Evolutionary conservation across 2,888 invertebrate genomes (phyloP), one percentile per base, ranked within the genome.

Genomic region (Mechanitis messenoides): DNA sequence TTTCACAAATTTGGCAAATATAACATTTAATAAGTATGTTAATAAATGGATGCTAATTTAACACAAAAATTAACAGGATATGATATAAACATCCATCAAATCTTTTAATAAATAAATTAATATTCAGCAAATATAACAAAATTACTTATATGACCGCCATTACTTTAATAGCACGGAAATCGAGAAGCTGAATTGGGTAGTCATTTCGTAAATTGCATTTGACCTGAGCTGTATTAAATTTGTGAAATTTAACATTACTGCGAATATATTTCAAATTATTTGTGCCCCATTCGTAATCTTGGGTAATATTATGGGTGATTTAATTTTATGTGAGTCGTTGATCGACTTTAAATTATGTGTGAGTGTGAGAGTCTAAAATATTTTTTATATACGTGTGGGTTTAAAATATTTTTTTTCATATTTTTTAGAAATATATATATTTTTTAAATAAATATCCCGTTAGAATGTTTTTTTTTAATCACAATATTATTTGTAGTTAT

Each of bases 171-270:
- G 42, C 31, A 28, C 65, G 70, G 68, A 69, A 69, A 70, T 69
- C 60, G 70, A 68, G 64, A 62, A 61, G 66, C 65, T 61, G 68
- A 72, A 73, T 73, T 69, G 69, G 72, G 69, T 65, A 72, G 70
- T 72, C 69, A 73, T 73, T 74, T 71, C 62, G 66, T 55, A 72
- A 74, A 73, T 73, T 70, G 70, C 71, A 71, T 72, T 71, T 67
- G 68, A 61, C 67, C 71, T 59, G 59, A 47, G 56, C 61, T 69
- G 63, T 71, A 73, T 74, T 74, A 72, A 73, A 74, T 72, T 71
- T 74, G 67, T 68, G 69, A 72, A 71, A 71, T 68, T 69, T 68
- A 62, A 63, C 61, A 65, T 67, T 68, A 60, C 64, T 62, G 57
- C 60, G 42, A 62, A 53, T 59, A 67, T 64, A 60, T 65, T 66